A percentile compares a stretch with the other conserved stretches of the same genome.
These are phyloP conservation scores for Mico argentatus DNA, from an alignment of 2,797 vertebrate species.

Conservation along the genomic window DNA sequence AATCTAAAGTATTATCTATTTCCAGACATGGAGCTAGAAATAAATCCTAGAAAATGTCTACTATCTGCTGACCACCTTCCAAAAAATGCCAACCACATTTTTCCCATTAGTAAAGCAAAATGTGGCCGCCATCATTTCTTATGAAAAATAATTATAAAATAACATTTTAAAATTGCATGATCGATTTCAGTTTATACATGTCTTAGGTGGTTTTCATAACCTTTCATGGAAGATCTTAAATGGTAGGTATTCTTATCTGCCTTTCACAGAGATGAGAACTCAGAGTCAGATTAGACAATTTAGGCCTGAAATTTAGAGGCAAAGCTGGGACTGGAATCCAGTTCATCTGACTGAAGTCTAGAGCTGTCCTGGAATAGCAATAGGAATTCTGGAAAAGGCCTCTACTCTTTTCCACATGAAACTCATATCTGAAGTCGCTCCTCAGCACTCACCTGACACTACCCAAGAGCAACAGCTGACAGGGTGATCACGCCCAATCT, in stretches of 20 bases:
- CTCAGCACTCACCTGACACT: not conserved
- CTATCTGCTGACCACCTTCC: not conserved
- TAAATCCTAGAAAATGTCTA: not conserved
- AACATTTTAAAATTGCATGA: not conserved
- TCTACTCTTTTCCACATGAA: not conserved
- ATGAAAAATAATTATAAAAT: not conserved
- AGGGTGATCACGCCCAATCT: not conserved
- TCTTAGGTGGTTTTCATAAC: not conserved
- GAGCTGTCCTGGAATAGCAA: not conserved
- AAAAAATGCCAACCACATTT: not conserved
- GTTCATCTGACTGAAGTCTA: not conserved
- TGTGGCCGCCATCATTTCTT: not conserved
- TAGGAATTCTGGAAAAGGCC: not conserved
- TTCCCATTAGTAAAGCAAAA: slow-evolving; percentile 16
- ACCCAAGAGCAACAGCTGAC: not conserved
- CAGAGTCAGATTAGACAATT: not conserved
- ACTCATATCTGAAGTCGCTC: not conserved
- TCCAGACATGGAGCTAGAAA: not conserved
- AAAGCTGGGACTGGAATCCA: not conserved
- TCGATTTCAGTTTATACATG: not conserved
- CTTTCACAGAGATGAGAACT: not conserved
- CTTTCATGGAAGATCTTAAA: not conserved
- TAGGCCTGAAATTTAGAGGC: not conserved
- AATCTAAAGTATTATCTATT: not conserved
- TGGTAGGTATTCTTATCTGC: not conserved